Conservation (phyloP, 2,888 invertebrate species). For the Yponomeuta evonymella region DNA sequence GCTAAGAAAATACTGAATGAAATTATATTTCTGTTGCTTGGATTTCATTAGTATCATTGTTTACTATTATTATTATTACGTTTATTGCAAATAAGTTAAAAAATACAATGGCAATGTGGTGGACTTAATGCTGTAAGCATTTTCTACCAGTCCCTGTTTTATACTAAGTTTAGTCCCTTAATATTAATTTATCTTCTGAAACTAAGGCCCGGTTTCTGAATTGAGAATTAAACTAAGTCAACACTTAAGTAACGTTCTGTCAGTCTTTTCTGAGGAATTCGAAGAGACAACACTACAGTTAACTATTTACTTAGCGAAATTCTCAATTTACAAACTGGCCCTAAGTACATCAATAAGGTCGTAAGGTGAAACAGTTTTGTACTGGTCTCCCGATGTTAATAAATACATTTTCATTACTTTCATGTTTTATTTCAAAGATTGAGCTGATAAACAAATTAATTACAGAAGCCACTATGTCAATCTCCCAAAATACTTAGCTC, state of each 20-base stretch:
- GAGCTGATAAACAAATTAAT: constrained; percentile 6
- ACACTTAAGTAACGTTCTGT: no score
- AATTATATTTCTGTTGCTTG: not conserved
- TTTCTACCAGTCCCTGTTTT: no score
- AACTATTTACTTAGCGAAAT: no score
- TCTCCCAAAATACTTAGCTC: constrained; percentile 86
- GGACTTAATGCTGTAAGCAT: no score
- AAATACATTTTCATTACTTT: constrained; percentile 42
- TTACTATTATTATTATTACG: no score
- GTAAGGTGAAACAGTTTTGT: constrained; percentile 1
- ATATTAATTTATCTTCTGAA: not conserved
- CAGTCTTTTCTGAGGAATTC: no score
- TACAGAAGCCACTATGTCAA: constrained; percentile 69
- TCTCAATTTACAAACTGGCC: no score
- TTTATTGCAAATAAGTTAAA: no score
- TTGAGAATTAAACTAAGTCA: no score
- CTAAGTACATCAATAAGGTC: not conserved
- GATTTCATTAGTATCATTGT: not conserved
- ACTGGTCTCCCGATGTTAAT: constrained; percentile 28
- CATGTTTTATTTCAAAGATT: constrained; percentile 4
- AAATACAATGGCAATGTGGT: no score
- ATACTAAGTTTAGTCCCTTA: not conserved
- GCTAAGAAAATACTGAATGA: not conserved
- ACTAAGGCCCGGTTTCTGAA: not conserved
- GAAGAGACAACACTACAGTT: no score